A percentile compares a stretch with the other conserved stretches of the same genome.
phyloP scores from a whole-genome alignment of 2,113 vertebrate species.

The Psettodes erumei region DNA sequence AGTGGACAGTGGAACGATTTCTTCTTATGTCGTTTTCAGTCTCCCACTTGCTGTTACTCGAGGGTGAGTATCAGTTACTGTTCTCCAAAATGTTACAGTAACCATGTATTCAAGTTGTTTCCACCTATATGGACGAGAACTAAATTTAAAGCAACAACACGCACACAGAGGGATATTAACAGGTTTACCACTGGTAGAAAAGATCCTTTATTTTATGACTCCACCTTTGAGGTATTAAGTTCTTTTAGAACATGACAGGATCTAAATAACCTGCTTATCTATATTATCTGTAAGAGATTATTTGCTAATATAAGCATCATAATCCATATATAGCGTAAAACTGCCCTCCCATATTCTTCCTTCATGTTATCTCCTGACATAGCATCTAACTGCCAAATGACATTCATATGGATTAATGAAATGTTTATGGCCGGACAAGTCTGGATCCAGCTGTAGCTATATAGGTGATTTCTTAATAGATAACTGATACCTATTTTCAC shows the following conservation, averaged over 20 bases:
- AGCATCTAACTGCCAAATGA: not conserved
- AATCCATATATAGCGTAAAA: slow-evolving; percentile 1
- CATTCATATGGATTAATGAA: not conserved
- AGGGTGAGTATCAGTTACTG: slow-evolving; percentile 86
- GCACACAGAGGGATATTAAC: not conserved
- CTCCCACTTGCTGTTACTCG: slow-evolving; percentile 86
- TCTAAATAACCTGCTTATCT: not conserved
- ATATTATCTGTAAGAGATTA: not conserved
- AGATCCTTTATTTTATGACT: not conserved
- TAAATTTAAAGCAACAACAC: not conserved
- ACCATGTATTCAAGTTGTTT: not conserved
- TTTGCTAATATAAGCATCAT: not conserved
- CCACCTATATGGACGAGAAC: not conserved
- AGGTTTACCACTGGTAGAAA: not conserved
- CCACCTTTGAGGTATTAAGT: not conserved
- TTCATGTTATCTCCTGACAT: not conserved
- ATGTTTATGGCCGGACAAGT: not conserved
- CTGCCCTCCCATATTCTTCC: not conserved
- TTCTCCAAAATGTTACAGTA: not conserved
- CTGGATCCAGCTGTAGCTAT: not conserved
- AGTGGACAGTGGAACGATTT: slow-evolving; percentile 90
- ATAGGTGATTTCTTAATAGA: not conserved
- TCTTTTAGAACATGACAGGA: not conserved
- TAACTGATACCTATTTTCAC: not conserved
- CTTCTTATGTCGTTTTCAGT: slow-evolving; percentile 89